Percentiles rank a stretch among this genome's conserved stretches.
These are phyloP conservation scores for Thalpophila matura DNA, from an alignment of 2,888 invertebrate genomes.

Conservation along the genomic window DNA sequence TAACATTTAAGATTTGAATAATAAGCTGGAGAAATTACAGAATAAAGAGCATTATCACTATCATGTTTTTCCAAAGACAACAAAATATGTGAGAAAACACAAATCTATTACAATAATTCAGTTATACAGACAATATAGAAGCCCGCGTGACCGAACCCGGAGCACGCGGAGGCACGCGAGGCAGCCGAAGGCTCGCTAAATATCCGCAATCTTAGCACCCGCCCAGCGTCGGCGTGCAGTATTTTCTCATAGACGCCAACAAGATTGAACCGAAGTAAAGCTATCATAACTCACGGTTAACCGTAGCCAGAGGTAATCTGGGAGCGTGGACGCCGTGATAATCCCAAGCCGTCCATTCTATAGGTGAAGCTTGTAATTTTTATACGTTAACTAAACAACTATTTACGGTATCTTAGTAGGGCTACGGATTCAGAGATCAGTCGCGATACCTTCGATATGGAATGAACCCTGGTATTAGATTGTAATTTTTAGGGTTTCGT, in stretches of 20 bases:
- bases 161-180: constrained; percentile 34
- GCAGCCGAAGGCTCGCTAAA: constrained; percentile 62
- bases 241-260: constrained; percentile 88
- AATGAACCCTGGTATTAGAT: not conserved
- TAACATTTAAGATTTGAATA: not conserved
- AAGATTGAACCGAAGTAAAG: constrained; percentile 87
- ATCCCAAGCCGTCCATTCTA: constrained; percentile 82
- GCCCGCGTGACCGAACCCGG: constrained; percentile 23
- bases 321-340: constrained; percentile 81
- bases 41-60: not conserved
- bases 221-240: constrained; percentile 79
- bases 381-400: constrained; percentile 71
- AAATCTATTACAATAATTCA: constrained; percentile 12
- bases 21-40: not conserved
- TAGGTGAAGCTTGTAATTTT: constrained; percentile 80
- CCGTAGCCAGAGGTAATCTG: constrained; percentile 86
- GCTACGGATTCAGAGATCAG: constrained; percentile 36
- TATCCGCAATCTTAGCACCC: constrained; percentile 77
- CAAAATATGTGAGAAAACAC: not conserved
- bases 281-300: constrained; percentile 89
- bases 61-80: not conserved
- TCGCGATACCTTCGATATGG: constrained; percentile 7
- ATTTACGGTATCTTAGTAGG: constrained; percentile 52
- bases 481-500: not conserved
- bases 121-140: constrained; percentile 15